These are phyloP conservation scores for Phalacrocorax pelagicus DNA, from an alignment of 2,113 vertebrate species.

Conservation along the genomic window DNA sequence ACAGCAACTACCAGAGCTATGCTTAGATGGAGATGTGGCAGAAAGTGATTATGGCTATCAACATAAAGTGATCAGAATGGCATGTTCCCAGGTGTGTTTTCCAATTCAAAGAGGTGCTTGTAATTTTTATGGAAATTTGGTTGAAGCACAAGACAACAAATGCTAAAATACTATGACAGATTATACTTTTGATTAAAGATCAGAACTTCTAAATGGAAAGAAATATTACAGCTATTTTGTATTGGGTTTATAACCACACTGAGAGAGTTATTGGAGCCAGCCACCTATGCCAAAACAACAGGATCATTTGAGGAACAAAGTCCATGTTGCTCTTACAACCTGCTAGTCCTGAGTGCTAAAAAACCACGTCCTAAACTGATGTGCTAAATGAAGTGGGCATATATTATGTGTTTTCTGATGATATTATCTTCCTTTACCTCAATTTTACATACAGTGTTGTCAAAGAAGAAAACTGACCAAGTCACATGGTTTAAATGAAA, in stretches of 20 bases:
- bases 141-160: background rate
- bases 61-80: background rate
- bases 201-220: background rate
- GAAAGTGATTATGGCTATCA: background rate
- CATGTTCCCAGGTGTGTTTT: background rate
- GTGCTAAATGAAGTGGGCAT: background rate
- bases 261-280: background rate
- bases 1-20: background rate
- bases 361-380: background rate
- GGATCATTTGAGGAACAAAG: background rate
- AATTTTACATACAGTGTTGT: background rate
- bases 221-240: background rate
- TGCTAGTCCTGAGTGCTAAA: background rate
- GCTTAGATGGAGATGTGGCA: background rate
- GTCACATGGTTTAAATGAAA: background rate
- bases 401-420: background rate
- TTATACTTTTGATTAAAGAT: background rate
- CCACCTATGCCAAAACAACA: background rate
- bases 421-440: background rate
- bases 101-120: background rate
- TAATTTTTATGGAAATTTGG: conserved; percentile 7
- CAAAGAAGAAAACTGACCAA: background rate
- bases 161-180: background rate
- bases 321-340: background rate
- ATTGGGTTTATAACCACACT: background rate